phyloP scores from a whole-genome alignment of 2,797 vertebrate genomes.

The Pempheris klunzingeri region DNA sequence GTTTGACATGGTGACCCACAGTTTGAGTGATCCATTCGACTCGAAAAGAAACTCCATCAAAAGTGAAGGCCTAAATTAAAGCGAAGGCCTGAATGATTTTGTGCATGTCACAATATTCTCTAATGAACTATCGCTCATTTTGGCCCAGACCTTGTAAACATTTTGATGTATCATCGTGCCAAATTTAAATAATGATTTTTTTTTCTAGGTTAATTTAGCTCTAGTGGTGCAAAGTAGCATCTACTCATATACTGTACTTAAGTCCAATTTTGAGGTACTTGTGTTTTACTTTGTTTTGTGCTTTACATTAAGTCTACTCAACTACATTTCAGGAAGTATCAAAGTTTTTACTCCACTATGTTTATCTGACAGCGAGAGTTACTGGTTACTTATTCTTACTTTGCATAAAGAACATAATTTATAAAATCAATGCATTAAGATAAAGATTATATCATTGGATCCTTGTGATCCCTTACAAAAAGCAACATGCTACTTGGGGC shows the following conservation, averaged over 20 bases:
- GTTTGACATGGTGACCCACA: background rate
- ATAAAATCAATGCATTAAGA: background rate
- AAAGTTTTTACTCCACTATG: background rate
- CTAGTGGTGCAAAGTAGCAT: background rate
- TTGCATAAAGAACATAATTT: background rate
- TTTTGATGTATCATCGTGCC: background rate
- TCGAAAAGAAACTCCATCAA: background rate
- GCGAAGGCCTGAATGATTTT: background rate
- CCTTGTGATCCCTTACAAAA: background rate
- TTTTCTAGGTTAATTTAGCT: background rate
- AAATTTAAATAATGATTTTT: background rate
- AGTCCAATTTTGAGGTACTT: background rate
- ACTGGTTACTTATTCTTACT: background rate
- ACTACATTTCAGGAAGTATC: no score
- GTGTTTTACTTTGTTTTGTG: no score
- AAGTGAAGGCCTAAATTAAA: no score
- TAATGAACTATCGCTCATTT: constrained; percentile 10
- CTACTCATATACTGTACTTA: background rate
- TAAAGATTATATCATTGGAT: background rate
- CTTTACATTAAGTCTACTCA: no score
- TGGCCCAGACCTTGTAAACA: constrained; percentile 1
- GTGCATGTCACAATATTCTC: background rate
- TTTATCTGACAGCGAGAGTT: background rate
- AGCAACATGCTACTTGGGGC: background rate
- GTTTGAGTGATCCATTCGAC: background rate